Conservation (phyloP, 2,113 vertebrate genomes). For the Galeopterus variegatus region DNA sequence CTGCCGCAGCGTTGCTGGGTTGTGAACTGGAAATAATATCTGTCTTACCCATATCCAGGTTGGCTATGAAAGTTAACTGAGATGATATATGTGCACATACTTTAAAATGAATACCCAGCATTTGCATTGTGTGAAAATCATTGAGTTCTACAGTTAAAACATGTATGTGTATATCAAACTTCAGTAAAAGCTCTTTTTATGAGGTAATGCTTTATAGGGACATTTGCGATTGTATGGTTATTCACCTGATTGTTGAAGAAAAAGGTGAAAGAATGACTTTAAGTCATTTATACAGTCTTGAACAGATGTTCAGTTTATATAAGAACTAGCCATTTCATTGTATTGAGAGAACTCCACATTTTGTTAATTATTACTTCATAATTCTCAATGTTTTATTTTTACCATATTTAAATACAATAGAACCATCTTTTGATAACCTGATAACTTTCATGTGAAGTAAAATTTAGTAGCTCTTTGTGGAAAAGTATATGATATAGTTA, state of each 20-base stretch:
- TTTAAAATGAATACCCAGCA: neutral
- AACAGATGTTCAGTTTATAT: neutral
- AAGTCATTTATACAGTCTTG: neutral
- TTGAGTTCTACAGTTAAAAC: too few species aligned
- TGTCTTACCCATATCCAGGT: neutral
- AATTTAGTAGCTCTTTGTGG: neutral
- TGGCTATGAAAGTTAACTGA: neutral
- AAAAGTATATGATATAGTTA: neutral
- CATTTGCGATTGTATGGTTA: neutral
- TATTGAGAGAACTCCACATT: neutral
- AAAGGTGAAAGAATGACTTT: neutral
- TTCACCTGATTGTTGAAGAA: neutral
- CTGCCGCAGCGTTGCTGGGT: neutral
- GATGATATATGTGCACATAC: too few species aligned
- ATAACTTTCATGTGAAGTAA: too few species aligned
- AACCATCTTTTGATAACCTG: neutral
- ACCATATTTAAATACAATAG: neutral
- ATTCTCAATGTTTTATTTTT: neutral
- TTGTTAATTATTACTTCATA: neutral
- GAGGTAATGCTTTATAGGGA: neutral
- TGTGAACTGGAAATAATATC: neutral
- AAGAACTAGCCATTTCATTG: neutral
- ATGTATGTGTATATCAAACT: fast-evolving
- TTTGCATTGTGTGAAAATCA: neutral
- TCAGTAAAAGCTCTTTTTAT: neutral